Percentiles rank a stretch among this genome's conserved stretches.
Conservation (phyloP, 1,140 invertebrate genomes). For the Zophobas atratus region DNA sequence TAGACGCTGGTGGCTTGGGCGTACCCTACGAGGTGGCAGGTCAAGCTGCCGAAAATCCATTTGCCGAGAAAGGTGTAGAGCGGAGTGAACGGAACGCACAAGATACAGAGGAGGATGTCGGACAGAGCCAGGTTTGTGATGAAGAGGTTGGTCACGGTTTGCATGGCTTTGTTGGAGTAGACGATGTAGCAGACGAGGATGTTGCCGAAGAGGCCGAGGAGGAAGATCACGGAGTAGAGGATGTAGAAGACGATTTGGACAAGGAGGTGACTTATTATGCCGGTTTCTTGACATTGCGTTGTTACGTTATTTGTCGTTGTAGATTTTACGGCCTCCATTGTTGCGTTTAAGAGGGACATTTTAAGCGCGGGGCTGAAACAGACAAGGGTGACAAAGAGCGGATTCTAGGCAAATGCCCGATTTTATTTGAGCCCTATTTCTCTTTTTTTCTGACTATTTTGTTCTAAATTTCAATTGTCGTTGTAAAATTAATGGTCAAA, state of each 20-base stretch:
- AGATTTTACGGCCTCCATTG: constrained; percentile 33
- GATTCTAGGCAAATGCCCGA: too few species aligned
- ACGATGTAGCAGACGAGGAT: constrained; percentile 93
- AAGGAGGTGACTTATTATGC: constrained; percentile 73
- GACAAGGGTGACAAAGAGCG: too few species aligned
- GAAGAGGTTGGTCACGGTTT: constrained; percentile 97
- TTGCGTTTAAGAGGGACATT: constrained; percentile 29
- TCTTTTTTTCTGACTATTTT: too few species aligned
- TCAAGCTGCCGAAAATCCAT: constrained; percentile 89
- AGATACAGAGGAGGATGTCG: constrained; percentile 91
- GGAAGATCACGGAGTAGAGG: constrained; percentile 88
- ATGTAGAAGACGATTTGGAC: constrained; percentile 87
- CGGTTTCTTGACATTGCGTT: constrained; percentile 27
- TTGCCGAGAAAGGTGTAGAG: constrained; percentile 89
- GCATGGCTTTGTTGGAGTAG: constrained; percentile 91
- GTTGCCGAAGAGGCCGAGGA: constrained; percentile 92
- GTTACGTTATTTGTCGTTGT: constrained; percentile 30
- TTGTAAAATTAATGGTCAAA: too few species aligned
- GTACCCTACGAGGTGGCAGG: constrained; percentile 93
- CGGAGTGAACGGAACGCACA: constrained; percentile 94
- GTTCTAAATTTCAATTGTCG: too few species aligned
- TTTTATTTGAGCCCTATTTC: too few species aligned
- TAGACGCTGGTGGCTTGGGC: constrained; percentile 94
- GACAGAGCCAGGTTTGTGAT: constrained; percentile 96
- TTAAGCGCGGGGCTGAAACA: neutral